Base-by-base conservation (phyloP, 2,797 vertebrate species). In the Pangasius djambal region DNA sequence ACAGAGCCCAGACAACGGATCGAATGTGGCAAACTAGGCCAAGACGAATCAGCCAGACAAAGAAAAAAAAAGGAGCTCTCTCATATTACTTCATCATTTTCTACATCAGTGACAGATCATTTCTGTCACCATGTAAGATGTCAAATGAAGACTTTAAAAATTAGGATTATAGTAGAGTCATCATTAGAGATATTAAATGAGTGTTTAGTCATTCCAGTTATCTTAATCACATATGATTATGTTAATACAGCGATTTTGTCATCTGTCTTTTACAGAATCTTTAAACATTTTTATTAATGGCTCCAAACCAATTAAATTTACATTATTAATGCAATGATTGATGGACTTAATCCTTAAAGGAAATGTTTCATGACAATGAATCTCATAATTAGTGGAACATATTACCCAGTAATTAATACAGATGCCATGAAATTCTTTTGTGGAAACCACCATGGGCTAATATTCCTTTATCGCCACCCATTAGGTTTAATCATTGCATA, bases 11-110 rank as follows among this genome's bases (percentile, higher is more conserved):
- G 92, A 94, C 93, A 94, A 90, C 91, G 94, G 94, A 95, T 92
- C 92, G 22, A 83, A 94, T 94, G 91, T 94, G 94, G 94, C 92
- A 96, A 96, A 95, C 93, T 96, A 95, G 96, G 95, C 94, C 96
- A 97, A 91, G 37, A 88, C 91, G 90, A 94, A 90, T 93, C 95
- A 95, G 92, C 93, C 94, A 96, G 93, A 95, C 95, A 95, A 95
- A 93, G 3, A 79, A 59, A 13, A 10, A 12, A 34, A 88, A 59
- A 52, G 31, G 50, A 77, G 83, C 86, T 86, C 82, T 82, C 85
- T 88, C 57, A 90, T 91, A 90, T 91, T 85, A 79, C 40, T 87
- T 91, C 83, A 83, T 89, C 87, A 78, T 93, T 94, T 91, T 88
- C 94, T 92, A 96, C 95, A 96, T 15, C 34, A 61, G 13, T 65